Conservation (phyloP, 2,113 vertebrate genomes). For the human region GRCh38 chr6:24570501-24571000, state of each 20-base stretch:
- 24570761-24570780: not conserved
- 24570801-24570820: not conserved
- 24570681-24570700: not conserved
- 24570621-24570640: not conserved
- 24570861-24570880: not conserved
- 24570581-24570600: not conserved
- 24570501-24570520: no score
- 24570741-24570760: no score
- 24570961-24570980: no score
- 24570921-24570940: no score
- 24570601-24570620: not conserved
- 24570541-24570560: no score
- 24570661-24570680: no score
- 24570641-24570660: not conserved
- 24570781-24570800: no score
- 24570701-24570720: not conserved
- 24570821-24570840: not conserved
- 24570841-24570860: not conserved
- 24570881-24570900: not conserved
- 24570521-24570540: no score
- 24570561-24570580: no score
- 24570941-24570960: no score
- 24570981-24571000: no score
- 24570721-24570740: no score
- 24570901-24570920: accelerated